Percentiles rank a stretch among this genome's conserved stretches.
phyloP scores from a whole-genome alignment of 1,140 invertebrate genomes.

The Orius insidiosus region DNA sequence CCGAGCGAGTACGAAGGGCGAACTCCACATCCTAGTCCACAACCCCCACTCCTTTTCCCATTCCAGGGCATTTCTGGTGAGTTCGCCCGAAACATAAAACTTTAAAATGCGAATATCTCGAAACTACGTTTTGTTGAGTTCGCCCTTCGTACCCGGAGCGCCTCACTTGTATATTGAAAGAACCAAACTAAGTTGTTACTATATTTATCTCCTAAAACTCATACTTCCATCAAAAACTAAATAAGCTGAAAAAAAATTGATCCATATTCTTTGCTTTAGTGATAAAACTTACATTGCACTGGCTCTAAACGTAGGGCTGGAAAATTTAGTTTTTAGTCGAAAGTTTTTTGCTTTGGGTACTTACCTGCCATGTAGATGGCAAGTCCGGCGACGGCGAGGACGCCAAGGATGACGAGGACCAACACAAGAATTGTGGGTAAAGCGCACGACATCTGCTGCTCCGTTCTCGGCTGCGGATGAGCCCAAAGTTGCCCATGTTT shows the following conservation, averaged over 20 bases:
- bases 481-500: not conserved
- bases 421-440: slow-evolving; percentile 15
- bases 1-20: too few species aligned
- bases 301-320: slow-evolving; percentile 29
- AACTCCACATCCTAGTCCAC: too few species aligned
- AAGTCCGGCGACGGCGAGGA: slow-evolving; percentile 51
- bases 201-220: slow-evolving; percentile 46
- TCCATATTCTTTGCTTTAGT: not conserved
- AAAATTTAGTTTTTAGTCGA: slow-evolving; percentile 20
- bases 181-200: slow-evolving; percentile 30
- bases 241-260: slow-evolving; percentile 33
- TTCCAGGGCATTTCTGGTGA: too few species aligned
- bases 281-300: slow-evolving; percentile 27
- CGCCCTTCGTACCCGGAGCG: too few species aligned
- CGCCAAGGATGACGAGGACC: slow-evolving; percentile 32
- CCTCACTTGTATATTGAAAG: too few species aligned
- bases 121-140: too few species aligned
- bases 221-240: slow-evolving; percentile 49
- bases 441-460: slow-evolving; percentile 12
- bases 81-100: too few species aligned
- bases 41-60: too few species aligned
- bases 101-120: too few species aligned
- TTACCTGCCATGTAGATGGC: slow-evolving; percentile 59
- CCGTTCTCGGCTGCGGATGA: not conserved
- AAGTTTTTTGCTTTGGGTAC: slow-evolving; percentile 14